Conservation (phyloP, 2,888 invertebrate species). For the Eupithecia subumbrata region DNA sequence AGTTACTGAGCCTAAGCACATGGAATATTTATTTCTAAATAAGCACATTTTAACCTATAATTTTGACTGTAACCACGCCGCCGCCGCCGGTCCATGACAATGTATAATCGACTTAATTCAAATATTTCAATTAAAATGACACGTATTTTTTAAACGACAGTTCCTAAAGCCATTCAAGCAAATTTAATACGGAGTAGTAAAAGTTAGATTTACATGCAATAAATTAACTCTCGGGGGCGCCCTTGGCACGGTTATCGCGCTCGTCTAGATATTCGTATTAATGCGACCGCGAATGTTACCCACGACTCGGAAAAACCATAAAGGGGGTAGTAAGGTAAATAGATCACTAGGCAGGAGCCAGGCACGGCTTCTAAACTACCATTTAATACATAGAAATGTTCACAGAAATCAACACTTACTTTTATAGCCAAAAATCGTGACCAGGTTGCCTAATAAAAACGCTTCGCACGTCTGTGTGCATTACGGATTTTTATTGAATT, state of each 20-base stretch:
- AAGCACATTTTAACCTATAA: too few relatives aligned
- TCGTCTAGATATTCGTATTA: constrained; percentile 43
- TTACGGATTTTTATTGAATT: constrained; percentile 22
- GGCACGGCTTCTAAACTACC: constrained; percentile 66
- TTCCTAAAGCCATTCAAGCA: constrained; percentile 9
- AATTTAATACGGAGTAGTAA: constrained; percentile 15
- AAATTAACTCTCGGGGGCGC: constrained; percentile 31
- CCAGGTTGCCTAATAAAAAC: constrained; percentile 57
- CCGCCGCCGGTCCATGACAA: too few relatives aligned
- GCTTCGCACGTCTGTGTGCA: constrained; percentile 37
- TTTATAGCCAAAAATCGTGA: constrained; percentile 62
- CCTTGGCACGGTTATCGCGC: constrained; percentile 37
- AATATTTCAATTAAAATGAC: neutral
- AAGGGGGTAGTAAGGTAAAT: constrained; percentile 72
- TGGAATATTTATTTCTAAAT: too few relatives aligned
- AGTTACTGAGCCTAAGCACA: too few relatives aligned
- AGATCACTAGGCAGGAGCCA: constrained; percentile 63
- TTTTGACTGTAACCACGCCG: too few relatives aligned
- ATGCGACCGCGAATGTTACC: constrained; percentile 56
- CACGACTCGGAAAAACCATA: constrained; percentile 63
- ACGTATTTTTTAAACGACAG: neutral
- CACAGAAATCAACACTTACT: constrained; percentile 69
- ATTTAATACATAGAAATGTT: constrained; percentile 72
- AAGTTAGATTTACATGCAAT: constrained; percentile 26
- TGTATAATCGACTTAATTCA: neutral